Evolutionary conservation across 1,140 invertebrate genomes (phyloP).

Genomic region (Bombus impatiens): DNA sequence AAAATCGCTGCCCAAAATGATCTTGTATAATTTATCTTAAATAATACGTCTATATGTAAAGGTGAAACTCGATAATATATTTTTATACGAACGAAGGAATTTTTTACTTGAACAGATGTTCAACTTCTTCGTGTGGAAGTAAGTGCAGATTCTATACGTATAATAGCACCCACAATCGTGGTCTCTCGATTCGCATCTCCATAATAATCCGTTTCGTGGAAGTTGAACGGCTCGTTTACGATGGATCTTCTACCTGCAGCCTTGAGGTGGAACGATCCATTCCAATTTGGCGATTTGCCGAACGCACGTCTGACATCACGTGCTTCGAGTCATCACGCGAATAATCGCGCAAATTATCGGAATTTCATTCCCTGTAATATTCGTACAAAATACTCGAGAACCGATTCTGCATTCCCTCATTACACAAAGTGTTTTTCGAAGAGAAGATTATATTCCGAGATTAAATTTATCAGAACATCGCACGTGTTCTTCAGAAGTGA

Average conservation of each 20-base stretch:
- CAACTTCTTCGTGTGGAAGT: not conserved
- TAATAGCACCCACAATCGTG: not conserved
- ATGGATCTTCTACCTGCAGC: slow-evolving; percentile 42
- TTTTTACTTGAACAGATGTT: not conserved
- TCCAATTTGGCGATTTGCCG: slow-evolving; percentile 60
- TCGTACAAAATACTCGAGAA: not conserved
- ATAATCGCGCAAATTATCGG: slow-evolving; percentile 37
- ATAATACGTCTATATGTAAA: not conserved
- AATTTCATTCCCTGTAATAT: slow-evolving; percentile 1
- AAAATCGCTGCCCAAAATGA: not conserved
- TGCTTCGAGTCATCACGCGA: slow-evolving; percentile 33
- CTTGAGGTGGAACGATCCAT: slow-evolving; percentile 53
- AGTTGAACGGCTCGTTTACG: slow-evolving; percentile 47
- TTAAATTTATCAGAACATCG: not conserved
- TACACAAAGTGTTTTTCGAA: not conserved
- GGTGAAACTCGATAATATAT: not conserved
- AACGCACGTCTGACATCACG: slow-evolving; percentile 11
- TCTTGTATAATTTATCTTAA: not conserved
- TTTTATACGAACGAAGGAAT: not conserved
- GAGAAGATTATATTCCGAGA: not conserved
- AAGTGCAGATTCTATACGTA: not conserved
- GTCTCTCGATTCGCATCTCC: slow-evolving; percentile 44
- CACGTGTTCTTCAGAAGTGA: not conserved
- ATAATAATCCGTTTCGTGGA: slow-evolving; percentile 65
- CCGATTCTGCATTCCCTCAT: not conserved